Evolutionary conservation across 2,113 vertebrate species (phyloP).

Genomic region (Plectropomus leopardus): DNA sequence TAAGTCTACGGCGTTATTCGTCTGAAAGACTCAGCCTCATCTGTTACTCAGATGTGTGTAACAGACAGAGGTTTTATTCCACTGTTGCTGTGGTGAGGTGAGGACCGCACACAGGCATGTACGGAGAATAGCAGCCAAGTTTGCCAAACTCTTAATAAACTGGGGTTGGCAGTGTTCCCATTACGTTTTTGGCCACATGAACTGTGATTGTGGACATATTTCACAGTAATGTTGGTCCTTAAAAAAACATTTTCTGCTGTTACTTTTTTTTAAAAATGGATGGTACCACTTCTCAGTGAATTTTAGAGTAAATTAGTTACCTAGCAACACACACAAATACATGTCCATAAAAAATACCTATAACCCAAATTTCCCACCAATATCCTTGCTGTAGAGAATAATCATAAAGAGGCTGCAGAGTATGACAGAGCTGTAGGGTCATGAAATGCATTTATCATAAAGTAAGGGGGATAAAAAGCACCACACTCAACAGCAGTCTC

Average conservation of each 20-base stretch:
- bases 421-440: background rate
- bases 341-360: background rate
- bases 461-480: background rate
- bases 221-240: background rate
- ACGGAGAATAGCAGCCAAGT: conserved; percentile 29
- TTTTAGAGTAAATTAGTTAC: conserved; percentile 8
- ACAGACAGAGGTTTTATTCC: background rate
- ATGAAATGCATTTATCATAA: conserved; percentile 8
- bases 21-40: background rate
- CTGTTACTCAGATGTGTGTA: conserved; percentile 23
- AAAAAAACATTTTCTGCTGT: background rate
- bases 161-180: background rate
- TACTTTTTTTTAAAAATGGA: too few relatives aligned
- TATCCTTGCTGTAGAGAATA: background rate
- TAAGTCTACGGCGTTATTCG: background rate
- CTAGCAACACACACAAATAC: background rate
- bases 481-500: background rate
- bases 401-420: conserved; percentile 3
- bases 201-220: background rate
- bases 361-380: background rate
- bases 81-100: conserved; percentile 42
- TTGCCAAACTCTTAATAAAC: conserved; percentile 47
- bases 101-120: conserved; percentile 8
- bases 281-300: background rate
- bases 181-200: conserved; percentile 10